These are phyloP conservation scores for Leptodirus hochenwartii DNA, from an alignment of 2,888 invertebrate genomes.

Conservation along the genomic window DNA sequence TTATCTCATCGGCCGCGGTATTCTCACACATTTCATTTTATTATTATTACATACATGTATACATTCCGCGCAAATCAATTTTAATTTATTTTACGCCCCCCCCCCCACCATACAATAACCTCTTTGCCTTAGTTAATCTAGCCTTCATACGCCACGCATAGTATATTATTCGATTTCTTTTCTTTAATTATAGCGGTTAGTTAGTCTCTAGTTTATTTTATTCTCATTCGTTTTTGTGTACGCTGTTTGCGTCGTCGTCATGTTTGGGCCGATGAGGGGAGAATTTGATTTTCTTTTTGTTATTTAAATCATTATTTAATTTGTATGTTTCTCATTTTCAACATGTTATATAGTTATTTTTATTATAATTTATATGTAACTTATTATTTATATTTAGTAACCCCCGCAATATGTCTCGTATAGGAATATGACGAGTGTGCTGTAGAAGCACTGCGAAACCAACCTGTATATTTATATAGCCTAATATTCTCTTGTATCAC, in stretches of 20 bases:
- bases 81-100: constrained; percentile 21
- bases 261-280: constrained; percentile 25
- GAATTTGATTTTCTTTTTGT: constrained; percentile 24
- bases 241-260: too few relatives aligned
- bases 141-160: constrained; percentile 6
- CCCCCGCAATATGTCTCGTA: constrained; percentile 22
- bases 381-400: constrained; percentile 27
- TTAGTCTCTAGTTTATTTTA: constrained; percentile 13
- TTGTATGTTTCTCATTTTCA: constrained; percentile 24
- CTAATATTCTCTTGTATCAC: constrained; percentile 28
- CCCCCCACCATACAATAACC: too few relatives aligned
- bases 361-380: constrained; percentile 31
- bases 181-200: constrained; percentile 7
- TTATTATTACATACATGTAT: constrained; percentile 13
- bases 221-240: constrained; percentile 19
- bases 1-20: constrained; percentile 6
- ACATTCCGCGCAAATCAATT: constrained; percentile 21
- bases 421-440: too few relatives aligned
- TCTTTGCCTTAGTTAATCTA: too few relatives aligned
- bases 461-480: constrained; percentile 28
- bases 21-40: constrained; percentile 6
- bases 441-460: constrained; percentile 15
- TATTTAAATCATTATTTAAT: constrained; percentile 30
- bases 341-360: constrained; percentile 30
- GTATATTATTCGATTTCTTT: constrained; percentile 13